Base-by-base conservation (phyloP, 2,113 vertebrate species). In the Gallinago jamesoni region DNA sequence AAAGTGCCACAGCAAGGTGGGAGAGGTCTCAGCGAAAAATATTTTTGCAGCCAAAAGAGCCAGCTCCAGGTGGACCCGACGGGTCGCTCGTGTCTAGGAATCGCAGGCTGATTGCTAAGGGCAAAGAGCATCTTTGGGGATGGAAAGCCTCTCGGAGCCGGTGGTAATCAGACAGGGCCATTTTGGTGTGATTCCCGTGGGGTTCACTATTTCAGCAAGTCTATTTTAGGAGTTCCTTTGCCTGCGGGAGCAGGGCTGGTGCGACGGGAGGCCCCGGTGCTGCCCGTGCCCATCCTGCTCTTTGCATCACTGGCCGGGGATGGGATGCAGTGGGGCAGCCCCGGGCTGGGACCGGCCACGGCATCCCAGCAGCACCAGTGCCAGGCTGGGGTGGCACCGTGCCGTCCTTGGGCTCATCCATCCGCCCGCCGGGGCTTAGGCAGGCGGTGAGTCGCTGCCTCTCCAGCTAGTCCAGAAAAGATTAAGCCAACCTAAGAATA, bases 251-350 rank as follows among this genome's bases (percentile, higher is more conserved):
- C 1, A 0, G 67, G 86, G 19, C 55, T 47, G 87, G 81, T 14
- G 31, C 7, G 2, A 84, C 63, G 52, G 64, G 53, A 89, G 30
- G 22, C 33, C 60, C 86, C 7, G 6, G 78, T 48, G 67, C 59
- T 83, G 67, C 59, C 60, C 30, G n/a, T 33, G 12, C 64, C 77
- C 57, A 0, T 64, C 55, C 78, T 5, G 31, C 53, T 87, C 57
- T 20, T 30, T 5, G 48, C 25, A 11, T 56, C 7, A 2, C 52
- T 1, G 0, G 8, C 33, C 0, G 0, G 41, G 35, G 21, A 8
- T 10, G 33, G 57, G 53, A 23, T n/a, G 47, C 52, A 73, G 59
- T 12, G 8, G 64, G 47, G 8, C 75, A 69, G 28, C 59, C 17
- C 1, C 0, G 3, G 35, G 11, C 50, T 81, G 47, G 91, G 39